Evolutionary conservation across 1,140 invertebrate species (phyloP).

Genomic region (Helicoverpa armigera): DNA sequence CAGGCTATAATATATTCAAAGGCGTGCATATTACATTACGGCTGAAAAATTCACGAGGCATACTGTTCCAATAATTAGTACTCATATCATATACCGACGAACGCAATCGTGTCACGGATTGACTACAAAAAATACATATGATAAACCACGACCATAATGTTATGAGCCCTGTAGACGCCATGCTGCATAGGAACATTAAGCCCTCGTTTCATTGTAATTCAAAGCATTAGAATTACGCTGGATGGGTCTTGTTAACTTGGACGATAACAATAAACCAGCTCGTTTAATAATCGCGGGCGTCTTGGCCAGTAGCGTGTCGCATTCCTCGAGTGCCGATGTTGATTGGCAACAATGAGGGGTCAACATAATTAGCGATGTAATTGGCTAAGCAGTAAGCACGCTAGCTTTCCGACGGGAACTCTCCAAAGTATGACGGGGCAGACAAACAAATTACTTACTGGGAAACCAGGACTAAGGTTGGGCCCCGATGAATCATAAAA

Average conservation of each 20-base stretch:
- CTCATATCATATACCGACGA: slow-evolving; percentile 57
- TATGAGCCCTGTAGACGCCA: background rate
- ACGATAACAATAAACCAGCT: slow-evolving; percentile 53
- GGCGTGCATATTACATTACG: slow-evolving; percentile 12
- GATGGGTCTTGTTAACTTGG: slow-evolving; percentile 46
- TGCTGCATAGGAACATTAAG: background rate
- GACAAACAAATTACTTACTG: slow-evolving; percentile 18
- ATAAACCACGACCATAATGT: slow-evolving; percentile 44
- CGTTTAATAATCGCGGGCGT: slow-evolving; percentile 49
- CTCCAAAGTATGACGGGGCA: slow-evolving; percentile 34
- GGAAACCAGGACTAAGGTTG: background rate
- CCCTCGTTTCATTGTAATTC: slow-evolving; percentile 20
- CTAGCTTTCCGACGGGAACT: slow-evolving; percentile 31
- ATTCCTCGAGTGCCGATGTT: slow-evolving; percentile 59
- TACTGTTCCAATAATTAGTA: slow-evolving; percentile 41
- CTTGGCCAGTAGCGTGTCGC: slow-evolving; percentile 54
- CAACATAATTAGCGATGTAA: slow-evolving; percentile 55
- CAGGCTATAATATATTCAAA: slow-evolving; percentile 12
- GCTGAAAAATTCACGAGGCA: slow-evolving; percentile 1
- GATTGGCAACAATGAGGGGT: slow-evolving; percentile 60
- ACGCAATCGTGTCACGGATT: slow-evolving; percentile 60
- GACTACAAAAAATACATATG: slow-evolving; percentile 56
- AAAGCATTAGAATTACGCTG: background rate
- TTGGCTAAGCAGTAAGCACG: slow-evolving; percentile 36
- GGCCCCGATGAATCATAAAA: background rate